phyloP scores from a whole-genome alignment of 2,888 invertebrate species.

The Platynereis dumerilii region DNA sequence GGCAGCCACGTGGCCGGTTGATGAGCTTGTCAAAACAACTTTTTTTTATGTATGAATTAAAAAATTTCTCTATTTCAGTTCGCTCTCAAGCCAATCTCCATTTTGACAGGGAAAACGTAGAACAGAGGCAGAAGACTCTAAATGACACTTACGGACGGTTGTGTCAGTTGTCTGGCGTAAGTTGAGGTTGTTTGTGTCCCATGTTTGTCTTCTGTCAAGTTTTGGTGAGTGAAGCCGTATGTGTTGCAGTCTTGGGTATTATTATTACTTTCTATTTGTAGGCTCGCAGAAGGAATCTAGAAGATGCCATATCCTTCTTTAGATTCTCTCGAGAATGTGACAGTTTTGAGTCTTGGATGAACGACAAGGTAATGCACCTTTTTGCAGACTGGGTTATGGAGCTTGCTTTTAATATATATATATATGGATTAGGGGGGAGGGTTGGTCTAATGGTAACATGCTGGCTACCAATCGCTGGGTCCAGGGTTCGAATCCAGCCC shows the following conservation, averaged over 20 bases:
- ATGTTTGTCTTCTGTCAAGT: slow-evolving; percentile 4
- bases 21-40: no score
- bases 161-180: slow-evolving; percentile 75
- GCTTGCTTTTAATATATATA: background rate
- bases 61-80: slow-evolving; percentile 43
- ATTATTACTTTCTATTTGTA: slow-evolving; percentile 46
- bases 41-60: no score
- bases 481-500: no score
- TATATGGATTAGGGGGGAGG: background rate
- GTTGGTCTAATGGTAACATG: background rate
- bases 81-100: slow-evolving; percentile 61
- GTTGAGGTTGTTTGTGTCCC: slow-evolving; percentile 23
- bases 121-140: slow-evolving; percentile 79
- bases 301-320: slow-evolving; percentile 90
- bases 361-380: slow-evolving; percentile 73
- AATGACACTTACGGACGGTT: slow-evolving; percentile 83
- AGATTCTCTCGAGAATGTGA: slow-evolving; percentile 96
- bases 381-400: background rate
- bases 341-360: slow-evolving; percentile 97
- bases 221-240: background rate
- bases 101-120: slow-evolving; percentile 78
- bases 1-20: no score
- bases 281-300: slow-evolving; percentile 81
- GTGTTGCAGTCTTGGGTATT: background rate
- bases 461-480: background rate